Percentiles rank a stretch among this genome's conserved stretches.
Evolutionary conservation across 2,888 invertebrate species (phyloP).

Genomic region (Axea sp.): DNA sequence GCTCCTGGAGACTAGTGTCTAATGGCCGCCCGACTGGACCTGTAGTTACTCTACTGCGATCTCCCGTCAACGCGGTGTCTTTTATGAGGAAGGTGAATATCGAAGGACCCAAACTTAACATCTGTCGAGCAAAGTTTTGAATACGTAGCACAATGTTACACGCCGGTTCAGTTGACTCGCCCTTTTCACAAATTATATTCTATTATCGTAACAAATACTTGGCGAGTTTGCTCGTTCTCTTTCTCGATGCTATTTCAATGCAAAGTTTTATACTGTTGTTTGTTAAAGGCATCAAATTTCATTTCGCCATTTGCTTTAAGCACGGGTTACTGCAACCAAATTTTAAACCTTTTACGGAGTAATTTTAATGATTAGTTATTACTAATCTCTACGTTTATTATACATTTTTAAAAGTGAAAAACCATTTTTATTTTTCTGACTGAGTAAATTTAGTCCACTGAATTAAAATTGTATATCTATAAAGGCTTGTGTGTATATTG

Average conservation of each 20-base stretch:
- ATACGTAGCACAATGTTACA: conserved; percentile 44
- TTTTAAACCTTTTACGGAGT: no score
- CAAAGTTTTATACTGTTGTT: conserved; percentile 17
- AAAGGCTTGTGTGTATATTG: no score
- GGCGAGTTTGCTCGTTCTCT: conserved; percentile 19
- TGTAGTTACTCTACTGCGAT: conserved; percentile 60
- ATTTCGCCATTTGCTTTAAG: not conserved
- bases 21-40: conserved; percentile 62
- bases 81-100: conserved; percentile 49
- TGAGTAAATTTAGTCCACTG: no score
- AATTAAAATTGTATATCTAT: no score
- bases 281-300: conserved; percentile 9
- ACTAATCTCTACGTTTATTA: no score
- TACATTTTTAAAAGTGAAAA: no score
- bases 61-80: conserved; percentile 54
- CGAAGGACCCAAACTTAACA: conserved; percentile 57
- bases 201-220: conserved; percentile 41
- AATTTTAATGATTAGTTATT: no score
- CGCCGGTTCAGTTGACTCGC: conserved; percentile 32
- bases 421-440: no score
- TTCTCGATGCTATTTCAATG: conserved; percentile 9
- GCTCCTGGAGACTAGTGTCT: conserved; percentile 54
- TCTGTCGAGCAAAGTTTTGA: conserved; percentile 56
- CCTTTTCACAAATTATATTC: conserved; percentile 42
- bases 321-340: no score